Percentiles rank a stretch among this genome's conserved stretches.
Conservation (phyloP, 1,140 invertebrate species). For the Hetaerina americana region DNA sequence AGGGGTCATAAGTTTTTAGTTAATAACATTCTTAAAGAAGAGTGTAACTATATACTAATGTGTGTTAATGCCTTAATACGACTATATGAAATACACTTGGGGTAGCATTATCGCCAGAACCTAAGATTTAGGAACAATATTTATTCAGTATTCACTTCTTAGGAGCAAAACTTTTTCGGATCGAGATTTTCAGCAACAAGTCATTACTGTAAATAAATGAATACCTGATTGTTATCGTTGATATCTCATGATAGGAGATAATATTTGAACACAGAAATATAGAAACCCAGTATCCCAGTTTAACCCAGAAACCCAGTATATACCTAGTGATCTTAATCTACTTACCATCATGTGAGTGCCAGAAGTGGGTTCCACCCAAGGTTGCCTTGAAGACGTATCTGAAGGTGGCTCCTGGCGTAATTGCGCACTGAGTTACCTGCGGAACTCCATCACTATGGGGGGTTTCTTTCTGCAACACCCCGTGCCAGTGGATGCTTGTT, state of each 20-base stretch:
- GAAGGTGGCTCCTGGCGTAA: conserved; percentile 13
- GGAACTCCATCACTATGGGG: conserved; percentile 19
- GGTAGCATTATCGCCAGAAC: not conserved
- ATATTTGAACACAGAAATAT: no score
- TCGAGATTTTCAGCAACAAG: not conserved
- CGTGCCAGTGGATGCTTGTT: conserved; percentile 12
- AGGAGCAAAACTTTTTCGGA: not conserved
- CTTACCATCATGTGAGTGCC: conserved; percentile 21
- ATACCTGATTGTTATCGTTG: no score
- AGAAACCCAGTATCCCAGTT: no score
- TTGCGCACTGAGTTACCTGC: conserved; percentile 15
- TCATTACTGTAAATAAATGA: not conserved
- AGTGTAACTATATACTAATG: not conserved
- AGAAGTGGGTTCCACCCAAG: conserved; percentile 25
- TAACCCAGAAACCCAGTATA: no score
- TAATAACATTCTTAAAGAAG: not conserved
- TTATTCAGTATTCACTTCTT: not conserved
- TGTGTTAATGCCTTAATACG: not conserved
- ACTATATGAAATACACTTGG: not conserved
- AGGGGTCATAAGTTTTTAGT: not conserved
- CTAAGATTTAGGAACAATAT: not conserved
- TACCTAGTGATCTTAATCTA: not conserved
- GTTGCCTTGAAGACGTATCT: conserved; percentile 17
- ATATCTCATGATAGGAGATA: no score
- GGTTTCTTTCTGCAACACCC: conserved; percentile 4